Percentiles rank a stretch among this genome's conserved stretches.
Conservation (phyloP, 1,140 invertebrate species). For the Magallana ariakensis region DNA sequence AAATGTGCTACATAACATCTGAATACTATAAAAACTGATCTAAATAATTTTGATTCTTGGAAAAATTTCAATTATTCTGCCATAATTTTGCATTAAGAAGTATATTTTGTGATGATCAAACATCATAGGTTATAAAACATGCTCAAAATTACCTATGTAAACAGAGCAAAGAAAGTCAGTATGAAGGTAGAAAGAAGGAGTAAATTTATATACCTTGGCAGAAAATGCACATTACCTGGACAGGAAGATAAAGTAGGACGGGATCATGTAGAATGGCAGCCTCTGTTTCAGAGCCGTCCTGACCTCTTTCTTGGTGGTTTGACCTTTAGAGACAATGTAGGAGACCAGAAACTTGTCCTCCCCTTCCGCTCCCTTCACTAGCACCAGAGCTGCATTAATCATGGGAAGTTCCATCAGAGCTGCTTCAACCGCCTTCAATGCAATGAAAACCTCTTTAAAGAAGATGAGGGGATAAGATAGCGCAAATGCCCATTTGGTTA, state of each 20-base stretch:
- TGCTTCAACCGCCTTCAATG: conserved; percentile 80
- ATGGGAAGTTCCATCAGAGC: conserved; percentile 79
- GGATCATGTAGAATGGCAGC: conserved; percentile 83
- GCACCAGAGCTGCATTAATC: conserved; percentile 80
- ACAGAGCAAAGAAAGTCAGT: too few species aligned
- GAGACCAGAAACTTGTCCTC: conserved; percentile 82
- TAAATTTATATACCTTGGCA: too few species aligned
- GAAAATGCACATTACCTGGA: conserved; percentile 70
- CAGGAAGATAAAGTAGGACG: conserved; percentile 81
- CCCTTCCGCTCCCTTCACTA: conserved; percentile 81
- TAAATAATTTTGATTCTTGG: too few species aligned
- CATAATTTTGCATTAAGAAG: too few species aligned
- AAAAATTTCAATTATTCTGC: too few species aligned
- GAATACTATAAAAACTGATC: not conserved
- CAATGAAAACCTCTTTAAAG: not conserved
- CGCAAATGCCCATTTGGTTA: too few species aligned
- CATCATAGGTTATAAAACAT: too few species aligned
- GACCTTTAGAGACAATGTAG: conserved; percentile 80
- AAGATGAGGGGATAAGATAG: too few species aligned
- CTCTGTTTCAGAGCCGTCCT: conserved; percentile 79
- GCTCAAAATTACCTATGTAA: too few species aligned
- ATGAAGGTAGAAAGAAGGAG: too few species aligned
- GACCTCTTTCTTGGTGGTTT: conserved; percentile 77
- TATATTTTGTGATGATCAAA: too few species aligned
- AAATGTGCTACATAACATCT: not conserved